Base-by-base conservation (phyloP, 2,888 invertebrate species). In the Hylaea fasciaria region DNA sequence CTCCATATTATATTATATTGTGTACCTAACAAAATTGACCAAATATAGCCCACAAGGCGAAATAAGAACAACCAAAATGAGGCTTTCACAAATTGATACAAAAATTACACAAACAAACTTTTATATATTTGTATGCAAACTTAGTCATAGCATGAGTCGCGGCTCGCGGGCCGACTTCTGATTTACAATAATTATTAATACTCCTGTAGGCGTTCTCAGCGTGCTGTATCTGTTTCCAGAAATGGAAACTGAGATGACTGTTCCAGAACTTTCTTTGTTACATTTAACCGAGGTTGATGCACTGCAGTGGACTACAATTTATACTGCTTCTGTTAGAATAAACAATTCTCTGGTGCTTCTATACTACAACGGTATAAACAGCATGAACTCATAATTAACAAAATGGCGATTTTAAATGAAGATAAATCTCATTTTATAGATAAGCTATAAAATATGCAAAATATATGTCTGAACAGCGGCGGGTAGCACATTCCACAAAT, bases 181-280 rank as follows among this genome's bases (percentile, higher is more conserved):
- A 86, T 85, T 86, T 83, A 85, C 80, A 81, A 80, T 77, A 80
- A 77, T 28, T 5, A 5, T 28, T n/a, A n/a, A 32, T 81, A 82
- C 80, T 82, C 74, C 77, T 71, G 87, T 83, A 81, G 86, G 85
- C 82, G 83, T 81, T 74, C 71, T 71, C 71, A 75, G 76, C 72
- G 73, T 79, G 78, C 78, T 77, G 77, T 78, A 78, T 81, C 74
- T 73, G 74, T 76, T 82, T 84, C 82, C 83, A 85, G 83, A 85
- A 85, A 85, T 83, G 86, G 83, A 82, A 80, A 74, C 76, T 69
- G 79, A 76, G 74, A 76, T 70, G 78, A 75, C 77, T 77, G 75
- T 79, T 82, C 74, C 80, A 82, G 80, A 80, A 77, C 73, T 78
- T 82, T 80, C 78, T 82, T 83, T 80, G 80, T 81, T 74, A 70